Evolutionary conservation across 2,113 vertebrate genomes (phyloP).

Genomic region (Trichechus manatus): DNA sequence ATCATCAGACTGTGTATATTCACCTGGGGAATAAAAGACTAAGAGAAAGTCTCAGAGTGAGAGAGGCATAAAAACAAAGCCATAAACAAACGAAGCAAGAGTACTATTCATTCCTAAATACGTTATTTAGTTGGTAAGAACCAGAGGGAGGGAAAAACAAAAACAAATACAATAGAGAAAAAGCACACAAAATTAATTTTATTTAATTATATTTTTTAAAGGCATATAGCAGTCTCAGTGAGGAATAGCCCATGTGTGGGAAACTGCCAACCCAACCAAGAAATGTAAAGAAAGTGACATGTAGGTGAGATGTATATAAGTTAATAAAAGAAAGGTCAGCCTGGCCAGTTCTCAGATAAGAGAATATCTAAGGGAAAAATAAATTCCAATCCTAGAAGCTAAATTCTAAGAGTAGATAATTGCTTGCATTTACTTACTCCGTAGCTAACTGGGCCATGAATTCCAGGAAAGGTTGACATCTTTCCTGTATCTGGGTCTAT

Average conservation of each 20-base stretch:
- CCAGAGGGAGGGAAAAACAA: neutral
- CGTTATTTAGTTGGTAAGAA: slow-evolving; percentile 40
- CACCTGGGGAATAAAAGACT: neutral
- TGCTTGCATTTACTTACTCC: neutral
- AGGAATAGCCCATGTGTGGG: neutral
- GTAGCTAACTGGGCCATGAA: neutral
- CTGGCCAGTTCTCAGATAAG: neutral
- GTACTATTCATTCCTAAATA: slow-evolving; percentile 52
- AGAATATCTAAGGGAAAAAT: slow-evolving; percentile 9
- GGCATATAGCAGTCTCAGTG: neutral
- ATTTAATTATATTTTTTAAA: slow-evolving; percentile 34
- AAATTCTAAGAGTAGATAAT: neutral
- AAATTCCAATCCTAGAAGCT: slow-evolving; percentile 20
- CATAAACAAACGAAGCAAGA: slow-evolving; percentile 17
- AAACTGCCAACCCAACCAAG: neutral
- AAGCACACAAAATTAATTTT: slow-evolving; percentile 30
- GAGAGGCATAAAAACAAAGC: neutral
- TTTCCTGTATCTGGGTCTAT: neutral
- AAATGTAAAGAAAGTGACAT: slow-evolving; percentile 32
- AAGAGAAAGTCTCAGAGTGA: slow-evolving; percentile 11
- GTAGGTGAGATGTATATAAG: neutral
- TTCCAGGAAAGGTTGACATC: slow-evolving; percentile 8
- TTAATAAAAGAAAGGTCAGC: neutral
- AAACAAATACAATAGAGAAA: neutral
- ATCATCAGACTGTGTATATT: neutral